Conservation (phyloP, 2,888 invertebrate species). For the Rotaria socialis region DNA sequence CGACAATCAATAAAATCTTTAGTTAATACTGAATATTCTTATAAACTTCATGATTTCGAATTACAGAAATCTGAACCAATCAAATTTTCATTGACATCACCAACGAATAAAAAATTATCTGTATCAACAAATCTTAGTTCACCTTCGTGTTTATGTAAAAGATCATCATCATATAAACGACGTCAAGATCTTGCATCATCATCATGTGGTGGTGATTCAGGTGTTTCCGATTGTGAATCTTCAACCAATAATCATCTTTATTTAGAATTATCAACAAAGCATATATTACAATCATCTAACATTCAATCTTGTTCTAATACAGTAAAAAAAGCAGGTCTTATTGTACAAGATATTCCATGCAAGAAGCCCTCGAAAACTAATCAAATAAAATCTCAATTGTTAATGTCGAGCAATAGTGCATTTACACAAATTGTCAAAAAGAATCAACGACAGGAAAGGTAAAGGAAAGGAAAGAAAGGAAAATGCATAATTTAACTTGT, state of each 20-base stretch:
- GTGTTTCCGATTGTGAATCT: neutral
- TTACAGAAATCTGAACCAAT: neutral
- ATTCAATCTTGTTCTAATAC: neutral
- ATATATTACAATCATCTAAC: neutral
- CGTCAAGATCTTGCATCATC: neutral
- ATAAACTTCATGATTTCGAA: conserved; percentile 19
- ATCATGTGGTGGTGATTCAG: conserved; percentile 11
- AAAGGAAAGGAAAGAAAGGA: neutral
- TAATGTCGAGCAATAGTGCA: conserved; percentile 9
- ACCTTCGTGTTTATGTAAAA: neutral
- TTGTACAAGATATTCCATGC: neutral
- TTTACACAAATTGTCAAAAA: neutral
- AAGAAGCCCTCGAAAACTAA: neutral
- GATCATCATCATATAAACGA: no score
- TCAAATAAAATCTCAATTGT: neutral
- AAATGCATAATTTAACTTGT: neutral
- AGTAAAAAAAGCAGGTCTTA: neutral
- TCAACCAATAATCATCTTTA: neutral
- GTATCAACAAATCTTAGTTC: neutral
- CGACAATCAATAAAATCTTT: neutral
- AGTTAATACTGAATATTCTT: neutral
- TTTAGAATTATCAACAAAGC: neutral
- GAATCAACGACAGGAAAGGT: neutral
- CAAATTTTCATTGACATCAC: neutral
- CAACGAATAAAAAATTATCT: neutral